phyloP scores from a whole-genome alignment of 1,140 invertebrate species.

The Hyposmocoma kahamanoa region DNA sequence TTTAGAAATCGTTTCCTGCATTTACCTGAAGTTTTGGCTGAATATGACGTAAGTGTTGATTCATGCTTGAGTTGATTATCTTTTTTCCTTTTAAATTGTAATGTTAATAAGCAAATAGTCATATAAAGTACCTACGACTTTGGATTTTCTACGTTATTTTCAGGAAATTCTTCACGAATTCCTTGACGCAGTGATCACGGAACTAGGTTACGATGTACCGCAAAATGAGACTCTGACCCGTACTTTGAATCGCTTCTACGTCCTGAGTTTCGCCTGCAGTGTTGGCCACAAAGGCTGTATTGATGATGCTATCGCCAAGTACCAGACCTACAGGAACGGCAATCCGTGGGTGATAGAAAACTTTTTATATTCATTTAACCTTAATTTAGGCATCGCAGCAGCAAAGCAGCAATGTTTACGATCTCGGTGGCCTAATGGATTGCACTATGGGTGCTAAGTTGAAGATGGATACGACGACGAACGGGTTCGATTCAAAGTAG shows the following conservation, averaged over 20 bases:
- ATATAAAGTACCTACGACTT: no score
- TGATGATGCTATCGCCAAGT: constrained; percentile 33
- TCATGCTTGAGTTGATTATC: no score
- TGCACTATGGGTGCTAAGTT: no score
- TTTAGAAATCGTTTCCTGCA: constrained; percentile 66
- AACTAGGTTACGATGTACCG: constrained; percentile 43
- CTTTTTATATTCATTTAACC: no score
- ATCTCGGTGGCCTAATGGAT: no score
- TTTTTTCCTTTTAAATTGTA: no score
- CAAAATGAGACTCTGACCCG: constrained; percentile 32
- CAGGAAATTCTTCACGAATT: constrained; percentile 40
- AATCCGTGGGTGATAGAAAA: no score
- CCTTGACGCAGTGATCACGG: constrained; percentile 35
- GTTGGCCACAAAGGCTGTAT: constrained; percentile 49
- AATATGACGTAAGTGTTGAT: constrained; percentile 59
- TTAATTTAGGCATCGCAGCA: no score
- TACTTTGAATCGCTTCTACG: constrained; percentile 45
- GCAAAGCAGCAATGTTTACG: no score
- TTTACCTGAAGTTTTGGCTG: constrained; percentile 31
- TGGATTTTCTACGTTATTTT: constrained; percentile 10
- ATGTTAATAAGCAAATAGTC: no score
- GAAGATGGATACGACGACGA: no score
- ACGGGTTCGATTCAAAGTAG: no score
- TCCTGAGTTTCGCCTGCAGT: constrained; percentile 47
- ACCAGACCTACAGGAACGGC: constrained; percentile 27